Percentiles rank a stretch among this genome's conserved stretches.
Evolutionary conservation across 2,888 invertebrate species (phyloP).

Genomic region (Cerceris rybyensis): DNA sequence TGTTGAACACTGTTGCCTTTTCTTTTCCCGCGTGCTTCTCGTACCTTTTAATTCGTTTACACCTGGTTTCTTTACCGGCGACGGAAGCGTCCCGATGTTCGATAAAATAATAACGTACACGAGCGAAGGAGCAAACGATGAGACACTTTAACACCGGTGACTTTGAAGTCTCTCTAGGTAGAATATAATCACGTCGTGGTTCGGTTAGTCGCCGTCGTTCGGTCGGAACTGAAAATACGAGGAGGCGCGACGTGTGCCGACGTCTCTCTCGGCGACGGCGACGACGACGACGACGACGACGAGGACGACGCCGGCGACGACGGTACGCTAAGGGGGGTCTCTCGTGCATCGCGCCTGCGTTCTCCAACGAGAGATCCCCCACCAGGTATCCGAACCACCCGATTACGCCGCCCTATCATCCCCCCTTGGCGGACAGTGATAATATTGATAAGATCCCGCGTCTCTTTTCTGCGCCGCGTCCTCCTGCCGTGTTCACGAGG

Average conservation of each 20-base stretch:
- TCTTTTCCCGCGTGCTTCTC: slow-evolving; percentile 58
- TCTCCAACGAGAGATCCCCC: slow-evolving; percentile 40
- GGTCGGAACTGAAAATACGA: slow-evolving; percentile 72
- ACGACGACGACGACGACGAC: slow-evolving; percentile 62
- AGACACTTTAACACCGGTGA: not conserved
- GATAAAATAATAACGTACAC: slow-evolving; percentile 27
- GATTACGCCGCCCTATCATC: slow-evolving; percentile 55
- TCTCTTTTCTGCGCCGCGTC: slow-evolving; percentile 42
- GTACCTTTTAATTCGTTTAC: slow-evolving; percentile 20
- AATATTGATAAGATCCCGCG: slow-evolving; percentile 68
- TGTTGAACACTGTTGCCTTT: slow-evolving; percentile 61
- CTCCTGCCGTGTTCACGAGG: slow-evolving; percentile 29
- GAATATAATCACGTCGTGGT: slow-evolving; percentile 42
- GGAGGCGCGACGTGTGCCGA: slow-evolving; percentile 68
- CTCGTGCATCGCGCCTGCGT: slow-evolving; percentile 68
- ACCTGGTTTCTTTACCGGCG: slow-evolving; percentile 35
- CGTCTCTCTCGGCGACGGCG: slow-evolving; percentile 69
- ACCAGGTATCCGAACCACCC: slow-evolving; percentile 45
- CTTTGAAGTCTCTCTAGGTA: not conserved
- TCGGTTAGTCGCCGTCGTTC: slow-evolving; percentile 70
- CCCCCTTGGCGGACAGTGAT: slow-evolving; percentile 63
- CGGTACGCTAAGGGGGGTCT: slow-evolving; percentile 54
- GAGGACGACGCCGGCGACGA: slow-evolving; percentile 38
- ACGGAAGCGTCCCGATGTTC: slow-evolving; percentile 11
- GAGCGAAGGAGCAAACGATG: not conserved